phyloP scores from a whole-genome alignment of 2,113 vertebrate genomes.

The Alces alces region DNA sequence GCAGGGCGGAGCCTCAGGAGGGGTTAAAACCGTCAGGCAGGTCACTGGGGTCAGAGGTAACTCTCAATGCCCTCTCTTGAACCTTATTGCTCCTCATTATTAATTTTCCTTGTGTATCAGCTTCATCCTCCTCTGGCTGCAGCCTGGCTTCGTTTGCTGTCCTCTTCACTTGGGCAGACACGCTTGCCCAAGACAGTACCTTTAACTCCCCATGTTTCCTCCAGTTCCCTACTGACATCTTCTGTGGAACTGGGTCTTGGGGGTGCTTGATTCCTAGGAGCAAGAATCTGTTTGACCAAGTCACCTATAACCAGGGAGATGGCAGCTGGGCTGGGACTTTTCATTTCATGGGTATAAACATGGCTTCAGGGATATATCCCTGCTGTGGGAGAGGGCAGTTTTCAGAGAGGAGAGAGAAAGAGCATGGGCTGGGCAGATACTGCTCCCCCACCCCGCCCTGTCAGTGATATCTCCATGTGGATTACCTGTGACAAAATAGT shows the following conservation, averaged over 20 bases:
- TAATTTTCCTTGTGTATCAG: not conserved
- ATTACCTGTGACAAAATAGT: not conserved
- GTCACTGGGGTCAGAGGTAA: not conserved
- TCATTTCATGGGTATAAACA: not conserved
- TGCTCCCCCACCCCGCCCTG: rapidly evolving
- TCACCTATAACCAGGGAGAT: not conserved
- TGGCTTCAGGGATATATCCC: not conserved
- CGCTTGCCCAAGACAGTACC: no score
- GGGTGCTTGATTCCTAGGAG: not conserved
- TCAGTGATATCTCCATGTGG: not conserved
- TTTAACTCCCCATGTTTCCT: not conserved
- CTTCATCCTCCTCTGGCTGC: not conserved
- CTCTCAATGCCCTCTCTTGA: not conserved
- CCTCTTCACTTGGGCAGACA: not conserved
- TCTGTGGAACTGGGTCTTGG: not conserved
- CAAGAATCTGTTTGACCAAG: not conserved
- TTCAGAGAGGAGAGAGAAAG: not conserved
- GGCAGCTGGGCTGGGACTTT: not conserved
- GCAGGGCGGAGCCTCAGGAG: not conserved
- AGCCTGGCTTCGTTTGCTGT: not conserved
- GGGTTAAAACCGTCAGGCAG: not conserved
- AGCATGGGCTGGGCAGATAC: not conserved
- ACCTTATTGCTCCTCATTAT: not conserved
- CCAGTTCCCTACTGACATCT: not conserved
- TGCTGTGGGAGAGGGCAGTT: not conserved